Conservation (phyloP, 53 echinoderm and acorn worm species). For the Henricia sp. region DNA sequence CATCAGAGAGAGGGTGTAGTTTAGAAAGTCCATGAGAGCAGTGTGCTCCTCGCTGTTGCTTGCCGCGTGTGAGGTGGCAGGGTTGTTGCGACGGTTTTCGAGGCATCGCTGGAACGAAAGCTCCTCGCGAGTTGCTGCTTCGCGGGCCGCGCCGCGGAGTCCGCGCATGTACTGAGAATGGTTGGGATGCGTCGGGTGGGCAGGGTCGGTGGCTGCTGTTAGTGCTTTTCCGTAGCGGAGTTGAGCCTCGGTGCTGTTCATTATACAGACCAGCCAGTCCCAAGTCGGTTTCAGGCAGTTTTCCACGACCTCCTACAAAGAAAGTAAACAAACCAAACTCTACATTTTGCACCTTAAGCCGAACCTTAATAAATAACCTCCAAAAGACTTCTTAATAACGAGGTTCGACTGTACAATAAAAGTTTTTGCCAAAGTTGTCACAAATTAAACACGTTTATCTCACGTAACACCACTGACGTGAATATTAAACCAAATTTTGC, state of each 20-base stretch:
- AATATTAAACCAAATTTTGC: too few relatives aligned
- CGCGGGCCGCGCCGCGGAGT: conserved; percentile 87
- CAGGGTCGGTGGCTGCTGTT: conserved; percentile 87
- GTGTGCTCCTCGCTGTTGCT: conserved; percentile 80
- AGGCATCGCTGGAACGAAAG: conserved; percentile 83
- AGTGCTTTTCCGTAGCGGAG: conserved; percentile 92
- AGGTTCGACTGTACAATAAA: too few relatives aligned
- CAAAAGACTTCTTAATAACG: too few relatives aligned
- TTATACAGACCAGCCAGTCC: conserved; percentile 90
- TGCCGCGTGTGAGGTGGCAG: conserved; percentile 27
- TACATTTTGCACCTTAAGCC: too few relatives aligned
- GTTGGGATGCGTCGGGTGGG: conserved; percentile 93
- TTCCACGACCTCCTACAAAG: conserved; percentile 74
- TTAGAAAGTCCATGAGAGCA: conserved; percentile 96
- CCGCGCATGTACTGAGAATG: conserved; percentile 89
- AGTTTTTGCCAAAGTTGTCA: too few relatives aligned
- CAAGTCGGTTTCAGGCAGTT: conserved; percentile 84
- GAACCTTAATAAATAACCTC: too few relatives aligned
- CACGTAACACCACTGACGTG: too few relatives aligned
- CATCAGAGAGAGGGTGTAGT: conserved; percentile 93
- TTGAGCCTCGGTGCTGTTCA: conserved; percentile 99
- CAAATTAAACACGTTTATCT: too few relatives aligned
- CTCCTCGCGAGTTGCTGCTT: conserved; percentile 90
- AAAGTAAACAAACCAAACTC: not conserved
- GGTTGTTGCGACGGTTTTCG: conserved; percentile 84